phyloP scores from a whole-genome alignment of 2,113 vertebrate species.

The Brachyistius frenatus region DNA sequence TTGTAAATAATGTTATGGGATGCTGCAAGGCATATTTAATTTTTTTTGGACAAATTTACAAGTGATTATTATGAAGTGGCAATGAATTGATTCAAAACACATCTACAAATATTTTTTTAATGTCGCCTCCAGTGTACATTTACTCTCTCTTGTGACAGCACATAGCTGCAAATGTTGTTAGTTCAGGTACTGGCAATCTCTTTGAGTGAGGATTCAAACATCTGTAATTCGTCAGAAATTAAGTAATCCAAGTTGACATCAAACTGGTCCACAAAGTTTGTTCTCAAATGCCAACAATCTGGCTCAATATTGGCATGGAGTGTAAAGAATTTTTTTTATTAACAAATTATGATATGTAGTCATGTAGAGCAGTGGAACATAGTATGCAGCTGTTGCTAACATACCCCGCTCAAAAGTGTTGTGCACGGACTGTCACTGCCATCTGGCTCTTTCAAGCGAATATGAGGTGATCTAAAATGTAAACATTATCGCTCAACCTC shows the following conservation, averaged over 20 bases:
- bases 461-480: slow-evolving; percentile 60
- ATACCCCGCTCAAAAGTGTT: slow-evolving; percentile 72
- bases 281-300: slow-evolving; percentile 72
- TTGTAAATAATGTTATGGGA: not conserved
- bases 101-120: not conserved
- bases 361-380: slow-evolving; percentile 64
- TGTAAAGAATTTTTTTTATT: slow-evolving; percentile 64
- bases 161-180: slow-evolving; percentile 74
- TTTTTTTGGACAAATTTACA: not conserved
- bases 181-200: slow-evolving; percentile 55
- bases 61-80: not conserved
- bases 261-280: slow-evolving; percentile 78
- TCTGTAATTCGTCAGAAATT: slow-evolving; percentile 83
- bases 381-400: slow-evolving; percentile 72
- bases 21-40: not conserved
- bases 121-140: not conserved
- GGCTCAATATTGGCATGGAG: slow-evolving; percentile 34
- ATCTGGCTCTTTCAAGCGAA: slow-evolving; percentile 70
- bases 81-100: slow-evolving; percentile 3
- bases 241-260: slow-evolving; percentile 81
- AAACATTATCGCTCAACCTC: slow-evolving; percentile 33
- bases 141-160: slow-evolving; percentile 41
- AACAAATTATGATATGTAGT: slow-evolving; percentile 66
- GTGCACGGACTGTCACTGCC: slow-evolving; percentile 63
- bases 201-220: slow-evolving; percentile 70